Evolutionary conservation across 2,888 invertebrate genomes (phyloP).

Genomic region (Catocala sponsa): DNA sequence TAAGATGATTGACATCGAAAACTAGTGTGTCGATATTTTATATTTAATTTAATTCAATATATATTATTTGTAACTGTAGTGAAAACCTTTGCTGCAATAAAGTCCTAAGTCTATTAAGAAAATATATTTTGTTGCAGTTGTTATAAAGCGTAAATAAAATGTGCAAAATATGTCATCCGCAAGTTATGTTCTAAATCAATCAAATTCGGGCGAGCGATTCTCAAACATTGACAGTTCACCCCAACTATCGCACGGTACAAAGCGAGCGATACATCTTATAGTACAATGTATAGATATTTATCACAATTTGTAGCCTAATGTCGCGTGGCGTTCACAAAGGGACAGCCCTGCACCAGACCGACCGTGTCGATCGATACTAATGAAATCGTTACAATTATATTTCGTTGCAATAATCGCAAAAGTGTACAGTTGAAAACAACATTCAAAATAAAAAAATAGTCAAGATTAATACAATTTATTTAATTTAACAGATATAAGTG

Average conservation of each 20-base stretch:
- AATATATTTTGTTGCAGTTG: too few species aligned
- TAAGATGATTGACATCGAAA: too few species aligned
- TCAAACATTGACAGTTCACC: slow-evolving; percentile 41
- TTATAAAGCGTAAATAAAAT: neutral
- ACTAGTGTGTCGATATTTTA: too few species aligned
- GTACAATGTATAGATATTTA: slow-evolving; percentile 61
- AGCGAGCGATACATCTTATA: slow-evolving; percentile 50
- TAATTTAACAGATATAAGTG: too few species aligned
- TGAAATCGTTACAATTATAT: slow-evolving; percentile 51
- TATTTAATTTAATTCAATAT: too few species aligned
- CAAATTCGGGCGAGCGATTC: slow-evolving; percentile 46
- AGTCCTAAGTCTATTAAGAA: too few species aligned
- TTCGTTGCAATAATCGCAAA: slow-evolving; percentile 23
- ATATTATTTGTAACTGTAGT: too few species aligned
- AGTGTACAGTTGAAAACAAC: neutral
- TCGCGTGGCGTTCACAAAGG: slow-evolving; percentile 66
- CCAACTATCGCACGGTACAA: slow-evolving; percentile 49
- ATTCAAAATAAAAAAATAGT: neutral
- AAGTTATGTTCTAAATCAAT: slow-evolving; percentile 44
- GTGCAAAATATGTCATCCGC: neutral
- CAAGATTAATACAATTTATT: too few species aligned
- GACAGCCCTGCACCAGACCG: slow-evolving; percentile 58
- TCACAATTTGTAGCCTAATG: slow-evolving; percentile 73
- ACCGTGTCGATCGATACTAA: slow-evolving; percentile 56
- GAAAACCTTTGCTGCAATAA: too few species aligned